Evolutionary conservation across 2,113 vertebrate genomes (phyloP).

Genomic region (Collichthys lucidus): DNA sequence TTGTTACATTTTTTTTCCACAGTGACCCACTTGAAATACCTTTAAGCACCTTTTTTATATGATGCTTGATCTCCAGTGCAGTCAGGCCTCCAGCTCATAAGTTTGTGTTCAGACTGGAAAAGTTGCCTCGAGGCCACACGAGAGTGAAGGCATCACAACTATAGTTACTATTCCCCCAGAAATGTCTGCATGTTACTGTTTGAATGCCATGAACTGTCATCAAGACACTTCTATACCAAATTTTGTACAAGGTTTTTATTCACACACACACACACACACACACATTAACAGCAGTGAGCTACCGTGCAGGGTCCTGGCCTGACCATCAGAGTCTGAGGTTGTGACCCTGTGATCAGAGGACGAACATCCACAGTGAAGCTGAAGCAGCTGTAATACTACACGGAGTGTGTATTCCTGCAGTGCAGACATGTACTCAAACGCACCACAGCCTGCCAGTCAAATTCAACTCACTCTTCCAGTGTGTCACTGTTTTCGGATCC

Average conservation of each 20-base stretch:
- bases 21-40: conserved; percentile 7
- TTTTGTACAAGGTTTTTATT: background rate
- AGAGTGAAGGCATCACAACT: background rate
- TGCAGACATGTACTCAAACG: background rate
- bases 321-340: background rate
- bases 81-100: background rate
- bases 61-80: conserved; percentile 18
- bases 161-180: background rate
- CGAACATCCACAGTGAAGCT: too few relatives aligned
- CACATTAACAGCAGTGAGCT: background rate
- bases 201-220: background rate
- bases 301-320: background rate
- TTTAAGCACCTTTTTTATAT: conserved; percentile 60
- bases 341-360: too few relatives aligned
- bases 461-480: background rate
- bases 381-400: background rate
- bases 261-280: background rate
- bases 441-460: background rate
- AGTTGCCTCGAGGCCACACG: background rate
- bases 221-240: too few relatives aligned
- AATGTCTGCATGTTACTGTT: background rate
- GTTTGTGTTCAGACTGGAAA: background rate
- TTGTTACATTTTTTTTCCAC: conserved; percentile 44
- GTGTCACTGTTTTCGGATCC: background rate
- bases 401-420: background rate